A percentile compares a stretch with the other conserved stretches of the same genome.
Evolutionary conservation across 2,797 vertebrate genomes (phyloP).

Genomic region (Dallia pectoralis): DNA sequence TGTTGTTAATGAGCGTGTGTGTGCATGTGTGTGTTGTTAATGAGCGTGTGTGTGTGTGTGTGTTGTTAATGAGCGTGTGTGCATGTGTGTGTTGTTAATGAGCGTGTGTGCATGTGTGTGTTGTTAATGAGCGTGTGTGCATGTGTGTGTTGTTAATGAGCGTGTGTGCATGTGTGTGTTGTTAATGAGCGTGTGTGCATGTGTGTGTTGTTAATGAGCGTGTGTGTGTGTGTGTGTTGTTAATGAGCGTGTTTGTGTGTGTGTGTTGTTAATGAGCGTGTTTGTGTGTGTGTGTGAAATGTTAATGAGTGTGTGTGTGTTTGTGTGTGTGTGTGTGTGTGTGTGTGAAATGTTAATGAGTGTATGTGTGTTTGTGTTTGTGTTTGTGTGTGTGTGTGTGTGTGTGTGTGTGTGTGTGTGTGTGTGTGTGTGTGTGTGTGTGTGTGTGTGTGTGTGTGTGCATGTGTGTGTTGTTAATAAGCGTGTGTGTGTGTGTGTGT

Average conservation of each 20-base stretch:
- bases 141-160: conserved; percentile 16
- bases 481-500: not conserved
- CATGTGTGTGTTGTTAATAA: conserved; percentile 15
- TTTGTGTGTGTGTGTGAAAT: too few relatives aligned
- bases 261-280: too few relatives aligned
- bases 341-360: conserved; percentile 27
- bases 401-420: conserved; percentile 20
- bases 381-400: conserved; percentile 3
- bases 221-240: not conserved
- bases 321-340: conserved; percentile 6
- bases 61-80: conserved; percentile 26
- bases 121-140: conserved; percentile 12
- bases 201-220: conserved; percentile 19
- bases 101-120: conserved; percentile 6
- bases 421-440: not conserved
- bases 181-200: not conserved
- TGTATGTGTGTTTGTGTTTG: conserved; percentile 15
- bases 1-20: too few relatives aligned
- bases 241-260: too few relatives aligned
- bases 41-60: not conserved
- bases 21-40: too few relatives aligned
- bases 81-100: conserved; percentile 9
- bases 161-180: not conserved
- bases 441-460: not conserved
- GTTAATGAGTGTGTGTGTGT: too few relatives aligned